Percentiles rank a stretch among this genome's conserved stretches.
Evolutionary conservation across 53 echinoderm and acorn worm genomes (phyloP).

Genomic region (Echinometra lucunter): DNA sequence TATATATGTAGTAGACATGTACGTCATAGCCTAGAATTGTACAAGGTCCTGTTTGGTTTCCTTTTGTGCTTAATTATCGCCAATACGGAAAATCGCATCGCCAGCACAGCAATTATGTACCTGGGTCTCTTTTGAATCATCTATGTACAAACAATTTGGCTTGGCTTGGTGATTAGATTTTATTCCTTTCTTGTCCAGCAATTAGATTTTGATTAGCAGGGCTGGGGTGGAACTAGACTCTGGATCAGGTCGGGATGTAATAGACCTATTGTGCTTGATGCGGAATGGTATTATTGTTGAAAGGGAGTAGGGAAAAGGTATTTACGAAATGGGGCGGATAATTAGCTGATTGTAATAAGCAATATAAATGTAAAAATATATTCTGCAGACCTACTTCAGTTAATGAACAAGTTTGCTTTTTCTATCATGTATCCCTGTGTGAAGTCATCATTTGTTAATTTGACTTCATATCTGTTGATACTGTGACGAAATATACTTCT

Average conservation of each 20-base stretch:
- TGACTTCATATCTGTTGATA: too few species aligned
- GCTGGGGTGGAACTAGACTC: too few species aligned
- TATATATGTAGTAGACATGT: not conserved
- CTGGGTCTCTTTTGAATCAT: not conserved
- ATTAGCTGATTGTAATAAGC: not conserved
- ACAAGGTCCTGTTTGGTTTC: constrained; percentile 31
- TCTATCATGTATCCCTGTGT: too few species aligned
- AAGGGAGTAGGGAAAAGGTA: not conserved
- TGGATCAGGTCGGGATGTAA: not conserved
- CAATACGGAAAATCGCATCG: constrained; percentile 28
- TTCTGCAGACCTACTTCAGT: not conserved
- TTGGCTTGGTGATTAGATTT: constrained; percentile 7
- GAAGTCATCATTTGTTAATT: too few species aligned
- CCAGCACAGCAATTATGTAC: not conserved
- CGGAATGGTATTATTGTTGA: not conserved
- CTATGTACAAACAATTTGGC: constrained; percentile 7
- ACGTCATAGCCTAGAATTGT: constrained; percentile 20
- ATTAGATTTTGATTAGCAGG: constrained; percentile 50
- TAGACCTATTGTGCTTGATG: not conserved
- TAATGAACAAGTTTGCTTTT: not conserved
- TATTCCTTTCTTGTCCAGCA: constrained; percentile 40
- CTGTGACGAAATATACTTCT: not conserved
- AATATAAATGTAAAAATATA: constrained; percentile 20
- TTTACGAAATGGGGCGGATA: constrained; percentile 1
- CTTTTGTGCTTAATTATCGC: constrained; percentile 37